Evolutionary conservation across 2,888 invertebrate genomes (phyloP), one percentile per base, ranked within the genome.

Genomic region (Lasioglossum zephyrum): DNA sequence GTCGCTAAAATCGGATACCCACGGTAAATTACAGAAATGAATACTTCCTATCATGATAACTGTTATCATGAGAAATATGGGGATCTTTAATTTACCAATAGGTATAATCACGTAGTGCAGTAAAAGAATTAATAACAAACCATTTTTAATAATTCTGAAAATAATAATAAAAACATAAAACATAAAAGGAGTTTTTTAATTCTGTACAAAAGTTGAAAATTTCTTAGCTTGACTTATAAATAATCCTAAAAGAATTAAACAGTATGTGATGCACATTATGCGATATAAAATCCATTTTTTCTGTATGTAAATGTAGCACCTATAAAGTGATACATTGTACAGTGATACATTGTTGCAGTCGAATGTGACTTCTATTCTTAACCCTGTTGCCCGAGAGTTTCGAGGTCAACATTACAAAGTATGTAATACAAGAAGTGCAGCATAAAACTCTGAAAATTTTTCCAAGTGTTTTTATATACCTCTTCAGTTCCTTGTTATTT

Each of bases 401-500:
- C 63, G 63, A 63, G 63, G 63, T 63, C 63, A 31, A 63, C 31
- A 63, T 31, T 63, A 31, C 63, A 63, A 63, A 31, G 63, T 63
- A 57, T 57, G 57, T 11, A 63, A 63, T 63, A 26, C 16, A 63
- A 63, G 6, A 31, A 6, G 63, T 26, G 31, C 31, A 63, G 26
- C 13, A 60, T 60, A 13, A 26, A 26, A 60, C 60, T 31, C 4
- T 2, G 2, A 18, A 31, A 18, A 63, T 31, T 18, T 31, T 63
- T 31, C 36, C 16, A 1, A 31, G 1, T 31, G 1, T 31, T 31
- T 18, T 18, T 18, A 63, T 31, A 63, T 5, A 63, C 31, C 16
- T 31, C 16, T 63, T 8, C n/a, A n/a, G n/a, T 57, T 57, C 22
- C 18, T 63, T 53, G n/a, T 8, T 31, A 63, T 18, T 63, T 63